phyloP scores from a whole-genome alignment of 2,888 invertebrate genomes.

The Cryptus viduatorius region DNA sequence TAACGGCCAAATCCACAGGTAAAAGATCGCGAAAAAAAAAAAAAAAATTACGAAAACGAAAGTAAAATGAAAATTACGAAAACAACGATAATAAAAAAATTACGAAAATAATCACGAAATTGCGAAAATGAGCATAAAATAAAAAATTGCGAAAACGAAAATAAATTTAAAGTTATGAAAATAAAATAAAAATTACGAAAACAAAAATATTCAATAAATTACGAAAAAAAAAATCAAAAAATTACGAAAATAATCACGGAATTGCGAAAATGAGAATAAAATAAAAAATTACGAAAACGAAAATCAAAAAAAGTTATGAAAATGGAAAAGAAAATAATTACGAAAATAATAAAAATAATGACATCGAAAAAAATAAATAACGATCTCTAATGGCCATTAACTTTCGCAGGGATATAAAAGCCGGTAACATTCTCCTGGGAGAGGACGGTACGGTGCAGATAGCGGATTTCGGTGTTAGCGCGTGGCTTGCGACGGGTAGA shows the following conservation, averaged over 20 bases:
- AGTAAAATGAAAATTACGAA: no score
- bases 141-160: no score
- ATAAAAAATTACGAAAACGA: neutral
- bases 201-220: neutral
- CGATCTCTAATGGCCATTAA: neutral
- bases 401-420: conserved; percentile 94
- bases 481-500: conserved; percentile 97
- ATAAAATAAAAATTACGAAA: neutral
- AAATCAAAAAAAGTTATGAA: no score
- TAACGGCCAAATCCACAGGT: conserved; percentile 99
- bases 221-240: no score
- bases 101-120: neutral
- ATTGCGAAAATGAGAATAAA: neutral
- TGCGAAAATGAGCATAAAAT: no score
- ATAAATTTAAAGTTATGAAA: neutral
- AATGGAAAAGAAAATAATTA: neutral
- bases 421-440: conserved; percentile 98
- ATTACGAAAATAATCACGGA: neutral
- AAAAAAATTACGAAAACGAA: neutral
- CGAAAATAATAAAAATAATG: conserved; percentile 5
- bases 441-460: conserved; percentile 99
- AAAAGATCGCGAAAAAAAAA: conserved; percentile 10
- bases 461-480: conserved; percentile 99
- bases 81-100: neutral
- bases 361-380: neutral